These are phyloP conservation scores for Plumapathes pennacea DNA, from an alignment of 92 coral and sea anemone genomes.

Conservation along the genomic window DNA sequence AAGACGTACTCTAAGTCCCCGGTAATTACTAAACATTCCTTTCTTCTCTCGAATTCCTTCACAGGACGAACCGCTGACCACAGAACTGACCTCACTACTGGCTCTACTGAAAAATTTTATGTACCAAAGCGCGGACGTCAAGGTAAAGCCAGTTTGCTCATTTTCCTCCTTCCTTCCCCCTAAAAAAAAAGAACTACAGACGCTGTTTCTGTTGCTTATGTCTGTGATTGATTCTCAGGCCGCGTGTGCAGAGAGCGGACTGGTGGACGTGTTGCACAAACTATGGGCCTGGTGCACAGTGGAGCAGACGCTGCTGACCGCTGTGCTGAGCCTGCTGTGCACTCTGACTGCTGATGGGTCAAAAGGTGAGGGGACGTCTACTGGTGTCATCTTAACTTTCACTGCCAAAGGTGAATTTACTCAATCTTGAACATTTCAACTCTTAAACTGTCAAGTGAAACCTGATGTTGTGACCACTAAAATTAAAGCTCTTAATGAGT, in stretches of 20 bases:
- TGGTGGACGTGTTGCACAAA: constrained; percentile 77
- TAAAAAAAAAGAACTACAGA: background rate
- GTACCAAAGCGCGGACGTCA: constrained; percentile 56
- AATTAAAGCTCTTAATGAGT: too few species aligned
- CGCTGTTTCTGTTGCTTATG: background rate
- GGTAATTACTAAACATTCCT: too few species aligned
- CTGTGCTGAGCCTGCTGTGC: constrained; percentile 71
- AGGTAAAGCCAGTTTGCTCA: constrained; percentile 43
- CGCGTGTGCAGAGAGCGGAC: constrained; percentile 69
- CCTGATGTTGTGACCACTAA: too few species aligned
- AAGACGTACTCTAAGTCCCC: too few species aligned
- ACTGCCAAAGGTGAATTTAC: background rate
- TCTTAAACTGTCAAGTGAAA: too few species aligned
- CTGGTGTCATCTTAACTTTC: background rate
- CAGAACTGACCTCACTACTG: constrained; percentile 53
- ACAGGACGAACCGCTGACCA: constrained; percentile 75
- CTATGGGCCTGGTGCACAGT: constrained; percentile 98
- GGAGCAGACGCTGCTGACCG: constrained; percentile 46
- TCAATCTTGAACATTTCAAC: too few species aligned
- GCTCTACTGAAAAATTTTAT: constrained; percentile 75
- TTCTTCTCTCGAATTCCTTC: constrained; percentile 1
- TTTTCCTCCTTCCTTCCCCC: background rate
- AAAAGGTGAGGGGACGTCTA: constrained; percentile 52
- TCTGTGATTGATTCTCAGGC: constrained; percentile 38
- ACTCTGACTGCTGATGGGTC: constrained; percentile 78